Conservation (phyloP, 2,888 invertebrate species). For the Yponomeuta cagnagella region DNA sequence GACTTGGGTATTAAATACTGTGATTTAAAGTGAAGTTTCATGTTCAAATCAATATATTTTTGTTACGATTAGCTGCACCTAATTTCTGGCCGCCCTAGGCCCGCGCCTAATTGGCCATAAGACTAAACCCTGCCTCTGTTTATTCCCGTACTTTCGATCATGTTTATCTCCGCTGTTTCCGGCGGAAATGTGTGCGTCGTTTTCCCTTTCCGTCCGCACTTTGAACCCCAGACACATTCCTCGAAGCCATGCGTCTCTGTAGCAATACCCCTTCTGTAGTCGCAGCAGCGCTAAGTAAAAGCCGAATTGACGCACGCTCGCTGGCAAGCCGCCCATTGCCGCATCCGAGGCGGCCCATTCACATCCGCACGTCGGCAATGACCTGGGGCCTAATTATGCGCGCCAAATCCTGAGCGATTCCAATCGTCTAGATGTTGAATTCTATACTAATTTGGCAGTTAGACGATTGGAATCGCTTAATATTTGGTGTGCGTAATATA, state of each 20-base stretch:
- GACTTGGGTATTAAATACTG: too few species aligned
- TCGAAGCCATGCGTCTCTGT: conserved; percentile 30
- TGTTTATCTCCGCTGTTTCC: not conserved
- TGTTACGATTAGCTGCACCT: too few species aligned
- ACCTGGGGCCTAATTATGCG: conserved; percentile 31
- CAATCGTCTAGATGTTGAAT: too few species aligned
- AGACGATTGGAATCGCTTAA: too few species aligned
- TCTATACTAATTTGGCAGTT: too few species aligned
- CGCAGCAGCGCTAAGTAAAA: conserved; percentile 37
- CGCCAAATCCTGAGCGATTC: too few species aligned
- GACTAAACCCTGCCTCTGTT: too few species aligned
- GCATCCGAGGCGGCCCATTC: conserved; percentile 62
- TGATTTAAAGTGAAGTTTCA: too few species aligned
- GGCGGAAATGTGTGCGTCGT: not conserved
- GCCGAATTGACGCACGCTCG: conserved; percentile 52
- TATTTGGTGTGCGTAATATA: too few species aligned
- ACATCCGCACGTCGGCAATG: conserved; percentile 60
- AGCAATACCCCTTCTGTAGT: conserved; percentile 31
- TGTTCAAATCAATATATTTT: too few species aligned
- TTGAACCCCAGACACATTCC: conserved; percentile 16
- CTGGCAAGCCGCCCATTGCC: conserved; percentile 49
- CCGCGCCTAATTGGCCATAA: too few species aligned
- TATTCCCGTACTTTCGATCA: not conserved
- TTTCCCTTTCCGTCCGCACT: not conserved
- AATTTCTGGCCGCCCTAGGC: too few species aligned